Base-by-base conservation (phyloP, 2,113 vertebrate genomes). In the Alexandromys fortis region DNA sequence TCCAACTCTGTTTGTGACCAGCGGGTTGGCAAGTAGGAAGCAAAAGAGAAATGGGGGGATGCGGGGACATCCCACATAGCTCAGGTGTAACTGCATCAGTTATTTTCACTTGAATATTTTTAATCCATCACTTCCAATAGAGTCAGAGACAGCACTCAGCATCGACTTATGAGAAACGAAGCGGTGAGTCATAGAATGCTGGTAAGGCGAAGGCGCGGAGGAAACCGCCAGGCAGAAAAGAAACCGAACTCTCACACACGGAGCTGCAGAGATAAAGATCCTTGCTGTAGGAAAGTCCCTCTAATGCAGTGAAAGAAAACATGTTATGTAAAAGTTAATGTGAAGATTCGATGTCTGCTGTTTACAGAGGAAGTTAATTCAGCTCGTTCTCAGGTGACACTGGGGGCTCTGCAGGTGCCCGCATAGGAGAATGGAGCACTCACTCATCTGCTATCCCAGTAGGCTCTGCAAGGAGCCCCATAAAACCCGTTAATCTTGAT, bases 221-320 rank as follows among this genome's bases (percentile, higher is more conserved):
- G 35, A 79, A 95, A 92, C 89, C 92, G 77, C 76, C 93, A 83
- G 87, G 76, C 2, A 90, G 94, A 91, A 96, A 89, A 97, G 10
- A 61, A 83, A 73, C 82, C 42, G 65, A 96, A 86, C 85, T 97
- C 91, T 90, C 90, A 89, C 86, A 55, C 68, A 78, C 26, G 72
- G 65, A 95, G 78, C 72, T 96, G 75, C 42, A 83, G 91, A 96
- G 94, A 96, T 96, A 13, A 87, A 79, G 89, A 94, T 89, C 79
- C 76, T 42, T 86, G 79, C 47, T 77, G n/a, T 28, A 42, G n/a
- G 85, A 95, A 92, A 86, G 38, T 75, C 61, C 19, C 19, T 86
- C 22, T 83, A 65, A 42, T 28, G 89, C 76, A 70, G 94, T 82
- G 94, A 95, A 96, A 89, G 93, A 96, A 97, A 97, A 96, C 83